Conservation (phyloP, 2,113 vertebrate genomes). For the Mesembrinibis cayennensis region DNA sequence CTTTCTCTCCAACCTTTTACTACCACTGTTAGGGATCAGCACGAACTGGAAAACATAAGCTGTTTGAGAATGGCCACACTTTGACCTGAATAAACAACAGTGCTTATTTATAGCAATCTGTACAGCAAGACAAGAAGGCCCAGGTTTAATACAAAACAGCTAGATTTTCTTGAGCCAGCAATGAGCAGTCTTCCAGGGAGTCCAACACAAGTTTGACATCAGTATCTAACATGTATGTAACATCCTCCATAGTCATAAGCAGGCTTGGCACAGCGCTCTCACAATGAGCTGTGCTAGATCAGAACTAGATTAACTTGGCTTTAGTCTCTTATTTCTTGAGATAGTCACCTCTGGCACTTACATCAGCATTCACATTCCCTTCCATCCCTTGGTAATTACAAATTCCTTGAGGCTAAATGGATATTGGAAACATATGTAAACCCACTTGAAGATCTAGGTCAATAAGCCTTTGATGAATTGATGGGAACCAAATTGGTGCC, state of each 20-base stretch:
- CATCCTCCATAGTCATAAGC: neutral
- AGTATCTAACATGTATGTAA: neutral
- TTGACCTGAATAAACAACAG: constrained; percentile 6
- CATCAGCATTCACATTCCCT: neutral
- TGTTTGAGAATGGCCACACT: constrained; percentile 6
- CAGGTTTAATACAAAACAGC: neutral
- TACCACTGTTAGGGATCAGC: neutral
- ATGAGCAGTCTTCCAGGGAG: neutral
- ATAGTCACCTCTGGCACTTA: constrained; percentile 5
- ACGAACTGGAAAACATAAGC: constrained; percentile 3
- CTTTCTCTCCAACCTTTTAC: constrained; percentile 10
- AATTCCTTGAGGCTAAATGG: constrained; percentile 34
- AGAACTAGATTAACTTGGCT: constrained; percentile 25
- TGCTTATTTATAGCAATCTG: neutral
- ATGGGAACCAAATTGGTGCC: neutral
- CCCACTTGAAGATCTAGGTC: neutral
- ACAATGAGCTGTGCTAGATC: constrained; percentile 1
- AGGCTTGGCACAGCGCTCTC: neutral
- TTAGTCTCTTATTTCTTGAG: constrained; percentile 17
- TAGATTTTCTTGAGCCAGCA: neutral
- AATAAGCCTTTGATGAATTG: neutral
- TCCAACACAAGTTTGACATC: neutral
- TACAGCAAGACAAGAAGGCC: neutral
- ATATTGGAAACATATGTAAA: constrained; percentile 44
- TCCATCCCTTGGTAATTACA: neutral